Evolutionary conservation across 2,888 invertebrate species (phyloP).

Genomic region (Branchipolynoe longqiensis): DNA sequence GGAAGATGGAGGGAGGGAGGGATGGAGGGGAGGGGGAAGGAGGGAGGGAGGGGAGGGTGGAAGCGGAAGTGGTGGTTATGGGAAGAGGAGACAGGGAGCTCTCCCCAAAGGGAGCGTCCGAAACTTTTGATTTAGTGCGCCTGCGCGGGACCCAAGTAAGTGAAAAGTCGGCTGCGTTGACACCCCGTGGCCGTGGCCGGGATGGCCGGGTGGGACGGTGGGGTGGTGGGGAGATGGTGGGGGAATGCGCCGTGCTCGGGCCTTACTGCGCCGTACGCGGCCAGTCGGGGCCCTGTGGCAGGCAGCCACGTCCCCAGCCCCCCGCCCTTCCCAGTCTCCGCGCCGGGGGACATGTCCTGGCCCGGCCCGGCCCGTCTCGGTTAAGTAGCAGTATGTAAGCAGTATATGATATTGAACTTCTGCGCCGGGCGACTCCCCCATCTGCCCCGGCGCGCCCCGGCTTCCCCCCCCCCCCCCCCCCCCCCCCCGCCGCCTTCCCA

Average conservation of each 20-base stretch:
- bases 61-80: too few relatives aligned
- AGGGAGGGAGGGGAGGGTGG: too few relatives aligned
- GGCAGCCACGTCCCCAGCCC: too few relatives aligned
- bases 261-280: too few relatives aligned
- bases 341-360: too few relatives aligned
- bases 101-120: not conserved
- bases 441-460: too few relatives aligned
- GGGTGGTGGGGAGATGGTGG: not conserved
- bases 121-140: slow-evolving; percentile 53
- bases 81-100: too few relatives aligned
- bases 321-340: too few relatives aligned
- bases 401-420: slow-evolving; percentile 28
- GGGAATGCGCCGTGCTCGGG: not conserved
- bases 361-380: too few relatives aligned
- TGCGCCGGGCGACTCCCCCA: not conserved
- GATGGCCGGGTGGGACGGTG: not conserved
- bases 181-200: not conserved
- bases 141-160: slow-evolving; percentile 30
- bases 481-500: too few relatives aligned
- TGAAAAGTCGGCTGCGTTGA: slow-evolving; percentile 28
- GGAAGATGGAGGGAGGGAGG: not conserved
- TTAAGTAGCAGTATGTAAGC: not conserved
- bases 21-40: not conserved
- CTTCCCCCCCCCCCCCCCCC: too few relatives aligned
- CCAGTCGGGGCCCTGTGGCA: too few relatives aligned